Evolutionary conservation across 2,797 vertebrate genomes (phyloP).

Genomic region (Spinus olivaceus): DNA sequence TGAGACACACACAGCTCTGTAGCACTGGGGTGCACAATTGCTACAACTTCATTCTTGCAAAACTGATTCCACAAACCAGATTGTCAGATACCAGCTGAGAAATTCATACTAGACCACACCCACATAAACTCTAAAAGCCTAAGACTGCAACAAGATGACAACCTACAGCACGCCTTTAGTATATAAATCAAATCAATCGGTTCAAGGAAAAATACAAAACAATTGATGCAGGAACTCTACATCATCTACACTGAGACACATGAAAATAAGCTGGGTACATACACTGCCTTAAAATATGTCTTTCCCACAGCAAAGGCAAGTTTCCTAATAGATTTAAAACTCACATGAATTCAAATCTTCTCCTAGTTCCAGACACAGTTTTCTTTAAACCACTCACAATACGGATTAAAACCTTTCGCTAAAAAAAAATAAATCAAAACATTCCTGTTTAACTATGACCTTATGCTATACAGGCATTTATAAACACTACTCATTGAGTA

Average conservation of each 20-base stretch:
- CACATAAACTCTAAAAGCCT: slow-evolving; percentile 1
- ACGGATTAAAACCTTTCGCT: background rate
- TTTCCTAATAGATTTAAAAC: background rate
- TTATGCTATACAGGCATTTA: background rate
- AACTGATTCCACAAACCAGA: slow-evolving; percentile 58
- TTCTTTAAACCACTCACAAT: background rate
- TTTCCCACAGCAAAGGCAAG: background rate
- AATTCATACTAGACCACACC: slow-evolving; percentile 48
- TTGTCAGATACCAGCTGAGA: slow-evolving; percentile 48
- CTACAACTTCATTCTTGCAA: slow-evolving; percentile 54
- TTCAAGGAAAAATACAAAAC: background rate
- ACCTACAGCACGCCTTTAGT: background rate
- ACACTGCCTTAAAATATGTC: background rate
- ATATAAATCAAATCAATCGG: background rate
- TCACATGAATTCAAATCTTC: background rate
- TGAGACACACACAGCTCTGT: background rate
- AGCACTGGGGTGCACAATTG: background rate
- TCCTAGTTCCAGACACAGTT: background rate
- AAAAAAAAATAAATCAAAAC: background rate
- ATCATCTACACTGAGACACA: background rate
- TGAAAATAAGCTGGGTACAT: background rate
- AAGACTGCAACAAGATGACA: background rate
- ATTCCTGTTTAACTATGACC: background rate
- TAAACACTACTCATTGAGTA: background rate
- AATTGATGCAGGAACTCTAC: background rate